These are phyloP conservation scores for Palaemon carinicauda DNA, from an alignment of 1,140 invertebrate genomes.

Conservation along the genomic window DNA sequence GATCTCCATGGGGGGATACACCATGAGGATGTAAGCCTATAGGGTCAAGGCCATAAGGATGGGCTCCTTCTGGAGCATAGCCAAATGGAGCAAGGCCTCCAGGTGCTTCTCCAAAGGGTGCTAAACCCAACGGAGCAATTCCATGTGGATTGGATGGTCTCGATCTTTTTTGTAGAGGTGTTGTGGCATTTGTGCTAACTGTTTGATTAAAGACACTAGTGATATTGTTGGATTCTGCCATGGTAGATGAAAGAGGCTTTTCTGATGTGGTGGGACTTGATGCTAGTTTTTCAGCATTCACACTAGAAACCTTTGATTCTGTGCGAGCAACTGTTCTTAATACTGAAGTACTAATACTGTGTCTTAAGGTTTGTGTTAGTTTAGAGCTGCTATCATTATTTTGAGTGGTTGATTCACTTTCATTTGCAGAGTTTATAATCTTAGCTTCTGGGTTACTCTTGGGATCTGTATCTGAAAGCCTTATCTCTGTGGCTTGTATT, in stretches of 20 bases:
- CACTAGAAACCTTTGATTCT: not conserved
- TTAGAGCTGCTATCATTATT: not conserved
- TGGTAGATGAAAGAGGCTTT: not conserved
- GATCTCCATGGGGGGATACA: constrained; percentile 18
- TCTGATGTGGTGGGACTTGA: not conserved
- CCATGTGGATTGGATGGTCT: not conserved
- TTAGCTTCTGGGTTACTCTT: not conserved
- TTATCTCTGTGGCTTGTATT: too few relatives aligned
- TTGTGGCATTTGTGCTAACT: not conserved
- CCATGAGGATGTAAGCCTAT: constrained; percentile 24
- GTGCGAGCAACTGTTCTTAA: not conserved
- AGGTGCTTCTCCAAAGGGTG: constrained; percentile 36
- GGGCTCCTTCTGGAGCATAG: constrained; percentile 4
- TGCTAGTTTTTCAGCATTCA: not conserved
- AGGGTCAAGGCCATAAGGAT: constrained; percentile 22
- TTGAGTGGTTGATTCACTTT: not conserved
- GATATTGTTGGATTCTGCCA: not conserved
- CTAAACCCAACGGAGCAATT: constrained; percentile 6
- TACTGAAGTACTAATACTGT: constrained; percentile 22
- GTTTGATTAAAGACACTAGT: not conserved
- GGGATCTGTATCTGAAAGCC: too few relatives aligned
- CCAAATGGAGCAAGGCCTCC: constrained; percentile 31
- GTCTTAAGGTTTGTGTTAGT: not conserved
- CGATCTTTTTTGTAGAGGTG: not conserved
- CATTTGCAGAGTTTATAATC: not conserved